Percentiles rank a stretch among this genome's conserved stretches.
Evolutionary conservation across 2,113 vertebrate species (phyloP).

Genomic region (Saiga tatarica): DNA sequence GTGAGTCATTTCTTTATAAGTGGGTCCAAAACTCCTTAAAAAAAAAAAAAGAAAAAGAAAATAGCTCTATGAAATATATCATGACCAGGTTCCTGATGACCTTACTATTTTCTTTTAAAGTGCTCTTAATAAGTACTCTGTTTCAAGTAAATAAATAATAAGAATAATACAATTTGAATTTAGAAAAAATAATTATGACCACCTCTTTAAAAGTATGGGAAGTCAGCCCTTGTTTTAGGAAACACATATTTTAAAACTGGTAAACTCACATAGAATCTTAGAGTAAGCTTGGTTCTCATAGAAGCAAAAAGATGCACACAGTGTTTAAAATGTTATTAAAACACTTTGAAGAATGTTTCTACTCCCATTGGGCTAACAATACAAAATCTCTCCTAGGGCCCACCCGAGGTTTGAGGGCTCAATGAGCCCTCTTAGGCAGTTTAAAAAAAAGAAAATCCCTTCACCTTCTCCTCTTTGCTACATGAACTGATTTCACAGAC

Average conservation of each 20-base stretch:
- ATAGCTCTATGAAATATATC: background rate
- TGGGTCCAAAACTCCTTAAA: background rate
- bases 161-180: background rate
- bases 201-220: background rate
- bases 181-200: background rate
- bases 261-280: background rate
- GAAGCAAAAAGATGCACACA: background rate
- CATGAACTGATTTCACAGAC: constrained; percentile 63
- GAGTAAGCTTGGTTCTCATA: background rate
- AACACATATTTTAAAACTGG: constrained; percentile 6
- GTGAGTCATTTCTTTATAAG: background rate
- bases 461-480: background rate
- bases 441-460: background rate
- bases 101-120: background rate
- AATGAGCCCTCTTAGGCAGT: background rate
- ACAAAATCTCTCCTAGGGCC: constrained; percentile 12
- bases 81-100: background rate
- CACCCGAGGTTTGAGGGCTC: background rate
- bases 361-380: background rate
- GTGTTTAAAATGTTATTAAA: constrained; percentile 13
- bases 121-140: background rate
- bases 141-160: background rate
- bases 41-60: background rate
- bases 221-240: background rate
- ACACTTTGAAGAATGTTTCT: constrained; percentile 16